A percentile compares a stretch with the other conserved stretches of the same genome.
These are phyloP conservation scores for Macrosiphum euphorbiae DNA, from an alignment of 2,888 invertebrate genomes.

Conservation along the genomic window DNA sequence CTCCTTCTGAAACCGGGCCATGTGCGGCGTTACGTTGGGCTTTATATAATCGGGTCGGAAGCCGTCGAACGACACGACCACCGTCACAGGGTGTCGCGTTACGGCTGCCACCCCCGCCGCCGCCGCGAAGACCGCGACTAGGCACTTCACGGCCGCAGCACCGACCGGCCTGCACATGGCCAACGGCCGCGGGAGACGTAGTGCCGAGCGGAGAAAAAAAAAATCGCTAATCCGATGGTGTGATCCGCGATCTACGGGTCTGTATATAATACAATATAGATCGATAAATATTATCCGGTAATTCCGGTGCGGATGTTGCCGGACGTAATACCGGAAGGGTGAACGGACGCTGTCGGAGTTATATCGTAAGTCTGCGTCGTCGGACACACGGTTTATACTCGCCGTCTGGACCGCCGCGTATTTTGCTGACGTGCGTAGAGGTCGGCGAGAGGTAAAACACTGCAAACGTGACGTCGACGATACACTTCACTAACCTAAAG, in stretches of 20 bases:
- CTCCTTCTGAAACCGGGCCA: conserved; percentile 73
- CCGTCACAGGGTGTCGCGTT: conserved; percentile 72
- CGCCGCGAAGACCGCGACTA: background rate
- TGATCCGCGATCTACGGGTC: too few relatives aligned
- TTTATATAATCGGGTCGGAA: conserved; percentile 71
- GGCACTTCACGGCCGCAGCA: background rate
- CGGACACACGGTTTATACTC: background rate
- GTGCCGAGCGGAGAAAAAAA: background rate
- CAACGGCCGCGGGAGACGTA: background rate
- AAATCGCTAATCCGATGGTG: background rate
- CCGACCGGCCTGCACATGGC: background rate
- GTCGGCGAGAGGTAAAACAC: background rate
- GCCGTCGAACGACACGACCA: conserved; percentile 80
- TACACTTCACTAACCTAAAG: background rate
- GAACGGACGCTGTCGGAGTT: background rate
- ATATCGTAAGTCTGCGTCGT: background rate
- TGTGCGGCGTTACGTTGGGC: conserved; percentile 72
- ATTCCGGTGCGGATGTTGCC: too few relatives aligned
- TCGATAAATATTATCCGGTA: too few relatives aligned
- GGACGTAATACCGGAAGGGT: background rate
- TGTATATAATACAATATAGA: too few relatives aligned
- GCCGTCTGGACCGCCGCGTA: background rate
- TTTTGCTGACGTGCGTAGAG: background rate
- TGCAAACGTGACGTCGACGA: background rate
- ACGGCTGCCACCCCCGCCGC: conserved; percentile 67